Conservation (phyloP, 2,113 vertebrate genomes). For the Hystrix brachyura region DNA sequence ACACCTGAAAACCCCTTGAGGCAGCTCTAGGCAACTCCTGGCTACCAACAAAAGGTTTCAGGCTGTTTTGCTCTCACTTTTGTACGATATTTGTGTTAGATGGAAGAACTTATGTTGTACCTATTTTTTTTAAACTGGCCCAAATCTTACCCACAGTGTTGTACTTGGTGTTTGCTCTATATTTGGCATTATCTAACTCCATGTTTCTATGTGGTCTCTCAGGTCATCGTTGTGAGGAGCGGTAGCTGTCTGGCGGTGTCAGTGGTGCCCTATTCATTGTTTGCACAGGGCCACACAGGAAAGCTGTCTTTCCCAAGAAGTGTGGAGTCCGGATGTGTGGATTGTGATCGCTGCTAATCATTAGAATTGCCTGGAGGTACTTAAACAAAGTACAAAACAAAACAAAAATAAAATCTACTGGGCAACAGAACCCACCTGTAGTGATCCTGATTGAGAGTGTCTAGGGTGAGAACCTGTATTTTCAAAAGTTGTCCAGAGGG, state of each 20-base stretch:
- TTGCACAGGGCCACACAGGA: not conserved
- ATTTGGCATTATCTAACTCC: not conserved
- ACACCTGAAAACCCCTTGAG: not conserved
- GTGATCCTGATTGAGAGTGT: not conserved
- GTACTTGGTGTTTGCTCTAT: constrained; percentile 5
- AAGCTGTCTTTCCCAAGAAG: not conserved
- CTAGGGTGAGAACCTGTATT: not conserved
- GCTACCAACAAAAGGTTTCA: not conserved
- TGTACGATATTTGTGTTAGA: not conserved
- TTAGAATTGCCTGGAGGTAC: not conserved
- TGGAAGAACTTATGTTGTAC: not conserved
- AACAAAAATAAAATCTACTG: not conserved
- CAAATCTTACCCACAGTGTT: not conserved
- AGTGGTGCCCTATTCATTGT: not conserved
- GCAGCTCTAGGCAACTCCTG: constrained; percentile 12
- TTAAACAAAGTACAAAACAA: not conserved
- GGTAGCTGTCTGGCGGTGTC: not conserved
- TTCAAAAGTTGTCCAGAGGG: not conserved
- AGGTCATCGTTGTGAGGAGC: not conserved
- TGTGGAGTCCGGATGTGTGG: not conserved
- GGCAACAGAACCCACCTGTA: not conserved
- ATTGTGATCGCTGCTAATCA: not conserved
- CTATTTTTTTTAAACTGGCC: not conserved
- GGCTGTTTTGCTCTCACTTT: not conserved
- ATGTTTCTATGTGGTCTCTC: not conserved